Evolutionary conservation across 37 sponge, comb jelly and placozoan genomes (phyloP).

Genomic region (Ephydatia muelleri): DNA sequence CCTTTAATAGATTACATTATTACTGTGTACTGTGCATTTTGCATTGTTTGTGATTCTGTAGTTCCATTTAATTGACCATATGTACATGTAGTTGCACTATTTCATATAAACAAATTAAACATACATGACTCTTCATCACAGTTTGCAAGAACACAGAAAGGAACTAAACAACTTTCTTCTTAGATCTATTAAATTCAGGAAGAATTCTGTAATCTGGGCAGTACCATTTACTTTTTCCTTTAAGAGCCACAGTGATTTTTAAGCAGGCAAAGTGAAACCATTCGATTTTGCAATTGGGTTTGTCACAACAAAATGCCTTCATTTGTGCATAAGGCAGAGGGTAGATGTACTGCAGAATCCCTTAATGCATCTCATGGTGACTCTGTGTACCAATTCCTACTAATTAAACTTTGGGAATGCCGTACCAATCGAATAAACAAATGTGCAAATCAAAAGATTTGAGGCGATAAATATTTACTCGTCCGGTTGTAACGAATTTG

Average conservation of each 20-base stretch:
- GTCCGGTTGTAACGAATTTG: neutral
- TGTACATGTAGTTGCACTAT: neutral
- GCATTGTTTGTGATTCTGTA: constrained; percentile 66
- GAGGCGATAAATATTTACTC: neutral
- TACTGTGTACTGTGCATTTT: constrained; percentile 56
- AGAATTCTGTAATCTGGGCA: constrained; percentile 62
- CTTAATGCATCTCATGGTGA: too few relatives aligned
- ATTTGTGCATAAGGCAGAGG: too few relatives aligned
- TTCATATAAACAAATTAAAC: neutral
- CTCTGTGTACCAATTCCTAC: too few relatives aligned
- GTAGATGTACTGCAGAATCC: too few relatives aligned
- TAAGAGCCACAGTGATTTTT: neutral
- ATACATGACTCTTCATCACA: neutral
- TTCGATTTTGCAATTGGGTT: constrained; percentile 9
- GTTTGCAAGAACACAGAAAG: neutral
- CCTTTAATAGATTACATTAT: constrained; percentile 54
- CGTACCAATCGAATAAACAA: neutral
- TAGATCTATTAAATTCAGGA: constrained; percentile 7
- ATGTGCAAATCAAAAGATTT: neutral
- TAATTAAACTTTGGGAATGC: neutral
- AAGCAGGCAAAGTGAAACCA: constrained; percentile 32
- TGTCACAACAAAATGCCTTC: too few relatives aligned
- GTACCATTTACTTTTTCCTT: constrained; percentile 43
- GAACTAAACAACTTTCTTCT: constrained; percentile 4
- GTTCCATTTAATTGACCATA: constrained; percentile 48